Evolutionary conservation across 1,140 invertebrate species (phyloP), one percentile per base, ranked within the genome.

Genomic region (Zaprionus vittiger): DNA sequence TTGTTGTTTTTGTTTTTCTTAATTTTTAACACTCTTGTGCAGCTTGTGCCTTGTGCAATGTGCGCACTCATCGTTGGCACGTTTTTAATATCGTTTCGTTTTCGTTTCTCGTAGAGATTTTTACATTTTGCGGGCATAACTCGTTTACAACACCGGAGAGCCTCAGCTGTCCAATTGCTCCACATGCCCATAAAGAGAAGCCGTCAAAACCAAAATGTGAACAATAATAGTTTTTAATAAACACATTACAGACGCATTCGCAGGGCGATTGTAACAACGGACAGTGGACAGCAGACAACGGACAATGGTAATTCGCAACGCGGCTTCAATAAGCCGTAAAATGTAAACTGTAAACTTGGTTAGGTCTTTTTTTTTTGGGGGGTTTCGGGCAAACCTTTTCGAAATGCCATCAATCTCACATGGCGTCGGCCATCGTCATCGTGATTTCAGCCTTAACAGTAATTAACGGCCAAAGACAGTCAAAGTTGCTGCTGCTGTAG

Each of bases 221-320:
- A 77, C 81, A 81, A 77, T 79, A 89, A 81, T 81, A 67, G 69
- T 79, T 89, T 89, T 89, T 89, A 89, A 90, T 89, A 89, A 89
- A 89, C 84, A 89, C 84, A 89, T 89, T 89, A 90, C 84, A 89
- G 70, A 34, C 54, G 73, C 80, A 73, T 66, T 56, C 54, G 47
- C 47, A 52, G 17, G 20, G 11, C 47, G 20, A 52, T 14, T 49
- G 52, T 24, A 52, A 52, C 34, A 47, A 70, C 26, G 55, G 63
- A 31, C 62, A 61, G 60, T 31, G 49, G 22, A 66, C 17, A 14
- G 15, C 1, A 1, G 44, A 37, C 5, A 1, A 28, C 70, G 61
- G 71, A 78, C 84, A 82, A 83, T 69, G 80, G 73, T 79, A 73
- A 89, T 87, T 90, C 71, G 84, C 84, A 81, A 80, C 66, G 73